These are phyloP conservation scores for Decapterus maruadsi DNA, from an alignment of 2,797 vertebrate genomes.

Conservation along the genomic window DNA sequence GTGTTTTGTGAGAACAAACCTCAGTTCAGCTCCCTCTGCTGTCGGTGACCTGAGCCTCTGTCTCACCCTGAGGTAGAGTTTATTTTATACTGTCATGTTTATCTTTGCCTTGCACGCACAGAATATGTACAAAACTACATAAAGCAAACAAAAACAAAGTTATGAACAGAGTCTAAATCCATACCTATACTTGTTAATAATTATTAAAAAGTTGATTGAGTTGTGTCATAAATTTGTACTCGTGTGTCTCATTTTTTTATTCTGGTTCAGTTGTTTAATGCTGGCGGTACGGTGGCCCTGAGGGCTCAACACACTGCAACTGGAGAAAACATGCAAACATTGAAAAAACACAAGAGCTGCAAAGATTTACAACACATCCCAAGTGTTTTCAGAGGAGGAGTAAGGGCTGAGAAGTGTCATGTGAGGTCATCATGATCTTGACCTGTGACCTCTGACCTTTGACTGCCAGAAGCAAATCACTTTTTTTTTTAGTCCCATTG, in stretches of 20 bases:
- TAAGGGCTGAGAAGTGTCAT: no score
- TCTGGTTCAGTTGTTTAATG: background rate
- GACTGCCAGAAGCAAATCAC: no score
- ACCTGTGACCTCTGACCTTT: no score
- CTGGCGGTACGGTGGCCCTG: no score
- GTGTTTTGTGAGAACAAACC: constrained; percentile 50
- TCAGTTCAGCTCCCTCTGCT: constrained; percentile 45
- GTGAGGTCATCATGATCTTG: no score
- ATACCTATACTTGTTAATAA: constrained; percentile 85
- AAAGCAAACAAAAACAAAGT: constrained; percentile 67
- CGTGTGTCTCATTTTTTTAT: background rate
- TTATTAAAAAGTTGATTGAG: constrained; percentile 84
- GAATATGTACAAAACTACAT: constrained; percentile 83
- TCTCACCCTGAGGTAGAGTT: constrained; percentile 68
- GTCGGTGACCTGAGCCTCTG: constrained; percentile 41
- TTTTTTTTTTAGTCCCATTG: no score
- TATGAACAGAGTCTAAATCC: constrained; percentile 84
- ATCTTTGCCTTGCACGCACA: constrained; percentile 87
- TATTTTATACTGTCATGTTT: constrained; percentile 84
- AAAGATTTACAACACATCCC: no score
- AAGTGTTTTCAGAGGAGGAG: no score
- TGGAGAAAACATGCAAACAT: no score
- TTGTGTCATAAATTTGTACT: constrained; percentile 70
- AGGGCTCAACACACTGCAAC: no score
- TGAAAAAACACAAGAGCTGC: no score